Conservation (phyloP, 2,888 invertebrate genomes). For the Campoletis raptor region DNA sequence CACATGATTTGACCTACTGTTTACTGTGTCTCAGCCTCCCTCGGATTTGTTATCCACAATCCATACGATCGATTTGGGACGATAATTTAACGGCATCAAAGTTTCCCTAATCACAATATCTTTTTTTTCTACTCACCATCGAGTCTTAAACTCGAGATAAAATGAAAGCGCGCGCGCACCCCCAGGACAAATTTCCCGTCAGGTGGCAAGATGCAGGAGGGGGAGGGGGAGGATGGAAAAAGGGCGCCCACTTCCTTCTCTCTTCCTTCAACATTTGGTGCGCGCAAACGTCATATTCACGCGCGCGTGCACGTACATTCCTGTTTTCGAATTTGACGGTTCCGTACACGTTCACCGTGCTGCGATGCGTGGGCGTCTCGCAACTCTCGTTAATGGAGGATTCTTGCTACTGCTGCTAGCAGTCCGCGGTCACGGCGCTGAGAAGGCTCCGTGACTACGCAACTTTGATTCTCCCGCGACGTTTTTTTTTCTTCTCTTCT, state of each 20-base stretch:
- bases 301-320: conserved; percentile 53
- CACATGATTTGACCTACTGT: background rate
- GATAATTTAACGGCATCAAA: background rate
- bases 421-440: conserved; percentile 72
- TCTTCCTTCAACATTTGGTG: background rate
- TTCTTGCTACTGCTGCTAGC: conserved; percentile 44
- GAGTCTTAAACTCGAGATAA: background rate
- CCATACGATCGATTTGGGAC: background rate
- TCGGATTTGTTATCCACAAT: background rate
- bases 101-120: background rate
- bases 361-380: conserved; percentile 72
- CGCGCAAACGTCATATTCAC: conserved; percentile 31
- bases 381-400: conserved; percentile 78
- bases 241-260: conserved; percentile 24
- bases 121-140: background rate
- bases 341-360: conserved; percentile 47
- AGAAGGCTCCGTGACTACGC: conserved; percentile 78
- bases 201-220: background rate
- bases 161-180: conserved; percentile 32
- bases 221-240: background rate
- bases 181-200: conserved; percentile 31
- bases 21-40: background rate
- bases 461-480: conserved; percentile 74
- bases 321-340: conserved; percentile 76
- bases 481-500: conserved; percentile 19